phyloP scores from a whole-genome alignment of 2,113 vertebrate genomes.

The Monopterus albus region DNA sequence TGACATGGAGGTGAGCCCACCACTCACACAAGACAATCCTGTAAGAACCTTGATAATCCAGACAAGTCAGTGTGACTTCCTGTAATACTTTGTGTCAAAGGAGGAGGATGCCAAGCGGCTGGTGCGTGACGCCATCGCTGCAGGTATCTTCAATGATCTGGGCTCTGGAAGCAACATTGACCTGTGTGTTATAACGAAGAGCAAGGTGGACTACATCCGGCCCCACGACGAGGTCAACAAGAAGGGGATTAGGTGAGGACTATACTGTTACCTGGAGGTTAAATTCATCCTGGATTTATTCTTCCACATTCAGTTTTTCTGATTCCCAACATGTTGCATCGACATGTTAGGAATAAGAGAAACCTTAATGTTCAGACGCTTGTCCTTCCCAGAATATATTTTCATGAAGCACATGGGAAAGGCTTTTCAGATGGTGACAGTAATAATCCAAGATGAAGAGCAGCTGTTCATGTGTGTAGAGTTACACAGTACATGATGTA shows the following conservation, averaged over 20 bases:
- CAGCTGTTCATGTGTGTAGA: not conserved
- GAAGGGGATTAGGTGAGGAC: slow-evolving; percentile 91
- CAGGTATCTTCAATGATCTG: slow-evolving; percentile 95
- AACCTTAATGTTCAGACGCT: too few species aligned
- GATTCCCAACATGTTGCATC: not conserved
- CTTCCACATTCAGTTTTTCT: not conserved
- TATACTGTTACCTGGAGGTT: too few species aligned
- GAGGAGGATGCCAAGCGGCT: slow-evolving; percentile 94
- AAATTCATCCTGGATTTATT: too few species aligned
- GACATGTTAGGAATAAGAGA: too few species aligned
- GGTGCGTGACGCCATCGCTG: slow-evolving; percentile 93
- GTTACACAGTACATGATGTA: too few species aligned
- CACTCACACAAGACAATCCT: not conserved
- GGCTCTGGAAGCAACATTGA: slow-evolving; percentile 98
- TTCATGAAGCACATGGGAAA: too few species aligned
- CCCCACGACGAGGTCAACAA: slow-evolving; percentile 91
- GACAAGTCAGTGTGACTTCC: not conserved
- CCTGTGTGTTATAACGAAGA: slow-evolving; percentile 94
- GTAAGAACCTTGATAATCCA: not conserved
- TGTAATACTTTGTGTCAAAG: slow-evolving; percentile 64
- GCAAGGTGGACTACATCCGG: slow-evolving; percentile 92
- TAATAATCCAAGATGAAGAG: not conserved
- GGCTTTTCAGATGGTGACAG: not conserved
- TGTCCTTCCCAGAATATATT: not conserved
- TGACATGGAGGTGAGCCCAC: slow-evolving; percentile 89